phyloP scores from a whole-genome alignment of 2,888 invertebrate genomes.

The Mellilla xanthometata region DNA sequence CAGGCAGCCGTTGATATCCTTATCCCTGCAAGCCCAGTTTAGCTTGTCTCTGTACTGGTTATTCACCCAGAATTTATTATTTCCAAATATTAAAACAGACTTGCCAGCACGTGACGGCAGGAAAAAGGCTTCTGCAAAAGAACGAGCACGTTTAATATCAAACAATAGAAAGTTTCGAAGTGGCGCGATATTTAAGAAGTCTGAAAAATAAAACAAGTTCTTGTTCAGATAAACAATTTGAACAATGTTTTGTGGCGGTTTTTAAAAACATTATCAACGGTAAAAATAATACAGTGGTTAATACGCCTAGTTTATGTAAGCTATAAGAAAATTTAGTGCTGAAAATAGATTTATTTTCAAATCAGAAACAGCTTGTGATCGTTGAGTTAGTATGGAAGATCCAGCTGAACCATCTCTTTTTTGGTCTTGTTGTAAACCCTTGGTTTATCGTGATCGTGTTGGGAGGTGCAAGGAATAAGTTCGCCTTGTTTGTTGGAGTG shows the following conservation, averaged over 20 bases:
- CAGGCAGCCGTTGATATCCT: conserved; percentile 66
- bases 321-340: too few species aligned
- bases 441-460: conserved; percentile 61
- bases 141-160: conserved; percentile 9
- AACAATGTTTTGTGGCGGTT: too few species aligned
- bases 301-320: too few species aligned
- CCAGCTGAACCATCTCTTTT: conserved; percentile 48
- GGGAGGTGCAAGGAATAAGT: conserved; percentile 45
- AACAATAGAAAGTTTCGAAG: not conserved
- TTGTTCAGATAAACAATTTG: too few species aligned
- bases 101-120: conserved; percentile 75
- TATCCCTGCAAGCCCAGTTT: conserved; percentile 77
- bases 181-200: too few species aligned
- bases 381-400: conserved; percentile 8
- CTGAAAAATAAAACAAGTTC: too few species aligned
- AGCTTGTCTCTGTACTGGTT: conserved; percentile 72
- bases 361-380: too few species aligned
- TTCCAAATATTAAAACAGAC: conserved; percentile 69
- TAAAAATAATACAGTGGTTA: too few species aligned
- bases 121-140: conserved; percentile 67
- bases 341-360: too few species aligned
- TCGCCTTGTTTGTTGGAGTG: conserved; percentile 58
- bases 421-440: conserved; percentile 56
- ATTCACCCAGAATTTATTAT: conserved; percentile 77
- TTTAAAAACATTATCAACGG: too few species aligned